Conservation (phyloP, 2,888 invertebrate species). For the Nysson spinosus region DNA sequence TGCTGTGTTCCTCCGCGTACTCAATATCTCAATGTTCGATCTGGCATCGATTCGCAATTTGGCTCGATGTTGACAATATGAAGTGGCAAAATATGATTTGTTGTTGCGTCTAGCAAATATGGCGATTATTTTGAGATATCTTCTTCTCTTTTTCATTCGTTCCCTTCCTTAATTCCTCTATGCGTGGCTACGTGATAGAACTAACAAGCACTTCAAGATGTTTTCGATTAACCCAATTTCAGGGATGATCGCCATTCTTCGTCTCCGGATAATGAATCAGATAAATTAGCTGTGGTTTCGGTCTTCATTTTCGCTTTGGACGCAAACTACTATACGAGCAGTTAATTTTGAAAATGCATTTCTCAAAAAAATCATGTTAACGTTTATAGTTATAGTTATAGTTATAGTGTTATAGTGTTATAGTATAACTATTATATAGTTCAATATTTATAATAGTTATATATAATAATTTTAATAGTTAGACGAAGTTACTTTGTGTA, state of each 20-base stretch:
- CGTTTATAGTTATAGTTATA: too few relatives aligned
- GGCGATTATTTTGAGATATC: slow-evolving; percentile 53
- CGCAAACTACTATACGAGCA: slow-evolving; percentile 45
- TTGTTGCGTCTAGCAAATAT: slow-evolving; percentile 34
- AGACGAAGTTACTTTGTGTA: too few relatives aligned
- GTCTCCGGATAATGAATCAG: slow-evolving; percentile 41
- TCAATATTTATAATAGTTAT: too few relatives aligned
- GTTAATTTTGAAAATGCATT: slow-evolving; percentile 35
- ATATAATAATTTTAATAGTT: too few relatives aligned
- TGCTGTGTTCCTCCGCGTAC: slow-evolving; percentile 14
- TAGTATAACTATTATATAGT: too few relatives aligned
- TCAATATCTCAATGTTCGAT: slow-evolving; percentile 41
- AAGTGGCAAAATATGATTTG: slow-evolving; percentile 53
- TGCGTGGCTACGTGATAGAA: slow-evolving; percentile 50
- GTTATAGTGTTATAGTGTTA: too few relatives aligned
- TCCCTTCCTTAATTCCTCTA: neutral
- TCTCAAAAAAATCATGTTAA: too few relatives aligned
- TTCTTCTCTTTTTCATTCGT: slow-evolving; percentile 12
- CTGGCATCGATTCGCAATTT: slow-evolving; percentile 59
- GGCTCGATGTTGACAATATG: slow-evolving; percentile 51
- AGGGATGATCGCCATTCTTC: slow-evolving; percentile 54
- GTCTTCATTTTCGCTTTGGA: slow-evolving; percentile 47
- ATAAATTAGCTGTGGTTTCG: slow-evolving; percentile 49
- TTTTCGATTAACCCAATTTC: slow-evolving; percentile 62
- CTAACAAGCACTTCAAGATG: slow-evolving; percentile 52